Evolutionary conservation across 1,140 invertebrate genomes (phyloP), one percentile per base, ranked within the genome.

Genomic region (Meloidogyne hapla): DNA sequence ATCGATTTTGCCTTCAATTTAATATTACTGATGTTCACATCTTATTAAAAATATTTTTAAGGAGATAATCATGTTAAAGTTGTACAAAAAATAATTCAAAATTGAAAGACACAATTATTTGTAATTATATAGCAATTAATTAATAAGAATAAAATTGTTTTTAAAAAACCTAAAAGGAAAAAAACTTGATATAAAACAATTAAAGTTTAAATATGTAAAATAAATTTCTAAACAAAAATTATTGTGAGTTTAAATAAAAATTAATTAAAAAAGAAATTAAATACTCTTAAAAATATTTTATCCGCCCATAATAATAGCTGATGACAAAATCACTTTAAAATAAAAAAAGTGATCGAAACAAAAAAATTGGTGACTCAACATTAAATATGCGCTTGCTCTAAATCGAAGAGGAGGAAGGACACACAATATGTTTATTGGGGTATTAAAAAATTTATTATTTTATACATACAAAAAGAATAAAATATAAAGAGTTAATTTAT

Each of bases 291-390:
- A 18, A 2, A 2, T 65, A 1, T 15, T 15, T 18, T 18, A 2
- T 15, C 13, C 13, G 1, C 13, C 18, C 42, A n/a, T n/a, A n/a
- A n/a, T 33, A 6, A 33, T n/a, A 56, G 18, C 18, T 56, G 48
- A 8, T 56, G 48, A 56, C 18, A n/a, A 56, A 56, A 56, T 56
- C 18, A 56, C 48, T 56, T 56, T 56, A 66, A 66, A 66, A 28
- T 23, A 28, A 38, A 66, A 66, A 66, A 66, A 28, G 18, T 33
- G 38, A 66, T 33, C 0, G 38, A 26, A 33, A 66, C 25, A 28
- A 66, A 33, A 28, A 66, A 66, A 66, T 25, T 33, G 65, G 15
- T 28, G 26, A 66, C 38, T 66, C 26, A 66, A 25, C 38, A 66
- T 66, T 21, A 66, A 66, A 33, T 66, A n/a, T n/a, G 21, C 25